phyloP scores from a whole-genome alignment of 1,140 invertebrate genomes.

The Drosophila varians region DNA sequence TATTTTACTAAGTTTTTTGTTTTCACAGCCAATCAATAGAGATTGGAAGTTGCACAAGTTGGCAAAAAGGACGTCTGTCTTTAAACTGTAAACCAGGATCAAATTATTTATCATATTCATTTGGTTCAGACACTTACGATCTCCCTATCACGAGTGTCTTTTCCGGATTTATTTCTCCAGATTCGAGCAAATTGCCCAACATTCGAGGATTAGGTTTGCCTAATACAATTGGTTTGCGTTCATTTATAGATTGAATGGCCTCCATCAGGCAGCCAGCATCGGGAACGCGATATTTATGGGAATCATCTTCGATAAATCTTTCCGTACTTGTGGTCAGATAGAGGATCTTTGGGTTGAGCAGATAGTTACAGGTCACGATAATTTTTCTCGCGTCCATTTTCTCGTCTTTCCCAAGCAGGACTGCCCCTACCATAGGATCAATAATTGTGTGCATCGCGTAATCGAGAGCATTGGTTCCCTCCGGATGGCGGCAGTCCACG shows the following conservation, averaged over 20 bases:
- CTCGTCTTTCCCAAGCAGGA: constrained; percentile 46
- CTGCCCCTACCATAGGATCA: constrained; percentile 50
- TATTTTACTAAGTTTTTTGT: constrained; percentile 23
- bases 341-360: constrained; percentile 15
- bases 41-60: constrained; percentile 56
- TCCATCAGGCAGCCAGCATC: constrained; percentile 41
- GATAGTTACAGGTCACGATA: constrained; percentile 40
- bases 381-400: constrained; percentile 22
- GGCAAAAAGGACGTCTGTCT: constrained; percentile 55
- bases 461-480: neutral
- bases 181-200: neutral
- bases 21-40: constrained; percentile 49
- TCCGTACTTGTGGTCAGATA: constrained; percentile 46
- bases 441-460: constrained; percentile 7
- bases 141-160: constrained; percentile 61
- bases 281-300: constrained; percentile 10
- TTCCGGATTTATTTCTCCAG: constrained; percentile 43
- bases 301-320: constrained; percentile 12
- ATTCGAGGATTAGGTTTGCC: constrained; percentile 65
- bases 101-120: neutral
- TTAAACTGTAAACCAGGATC: constrained; percentile 16
- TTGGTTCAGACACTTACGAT: constrained; percentile 34
- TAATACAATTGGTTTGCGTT: constrained; percentile 50
- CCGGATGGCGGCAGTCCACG: neutral
- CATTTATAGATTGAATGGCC: constrained; percentile 25